A percentile compares a stretch with the other conserved stretches of the same genome.
Evolutionary conservation across 2,888 invertebrate species (phyloP).

Genomic region (Augiades crinisus): DNA sequence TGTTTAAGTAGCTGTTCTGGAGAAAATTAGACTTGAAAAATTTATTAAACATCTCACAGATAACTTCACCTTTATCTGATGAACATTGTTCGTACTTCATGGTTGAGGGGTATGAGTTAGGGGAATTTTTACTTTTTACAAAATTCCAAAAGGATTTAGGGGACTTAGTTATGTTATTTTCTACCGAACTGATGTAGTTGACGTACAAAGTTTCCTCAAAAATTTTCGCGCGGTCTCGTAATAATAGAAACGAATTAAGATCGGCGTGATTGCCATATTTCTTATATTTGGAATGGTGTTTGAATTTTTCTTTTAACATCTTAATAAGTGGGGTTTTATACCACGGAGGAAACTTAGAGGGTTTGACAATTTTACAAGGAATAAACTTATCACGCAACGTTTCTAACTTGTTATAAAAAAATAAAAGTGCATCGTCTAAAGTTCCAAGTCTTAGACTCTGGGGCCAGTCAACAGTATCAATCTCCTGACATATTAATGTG

Average conservation of each 20-base stretch:
- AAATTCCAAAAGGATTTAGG: conserved; percentile 1
- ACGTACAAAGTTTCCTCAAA: conserved; percentile 2
- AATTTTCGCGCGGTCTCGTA: background rate
- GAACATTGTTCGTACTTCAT: background rate
- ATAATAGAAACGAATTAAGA: conserved; percentile 3
- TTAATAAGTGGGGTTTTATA: conserved; percentile 12
- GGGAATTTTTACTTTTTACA: background rate
- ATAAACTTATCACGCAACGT: background rate
- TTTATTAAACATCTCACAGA: background rate
- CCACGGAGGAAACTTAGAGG: conserved; percentile 13
- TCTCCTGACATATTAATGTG: background rate
- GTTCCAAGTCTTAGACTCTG: background rate
- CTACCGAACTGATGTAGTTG: background rate
- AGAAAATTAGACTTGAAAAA: conserved; percentile 1
- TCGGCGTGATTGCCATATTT: conserved; percentile 7
- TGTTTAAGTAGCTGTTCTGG: too few relatives aligned
- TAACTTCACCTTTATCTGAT: background rate
- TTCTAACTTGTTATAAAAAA: background rate
- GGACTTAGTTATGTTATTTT: background rate
- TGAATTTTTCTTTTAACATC: conserved; percentile 17
- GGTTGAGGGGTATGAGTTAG: background rate
- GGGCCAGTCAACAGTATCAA: background rate
- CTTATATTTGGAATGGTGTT: conserved; percentile 14
- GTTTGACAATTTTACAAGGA: background rate
- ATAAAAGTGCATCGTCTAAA: background rate